Percentiles rank a stretch among this genome's conserved stretches.
These are phyloP conservation scores for Adoxophyes honmai DNA, from an alignment of 1,140 invertebrate species.

Conservation along the genomic window DNA sequence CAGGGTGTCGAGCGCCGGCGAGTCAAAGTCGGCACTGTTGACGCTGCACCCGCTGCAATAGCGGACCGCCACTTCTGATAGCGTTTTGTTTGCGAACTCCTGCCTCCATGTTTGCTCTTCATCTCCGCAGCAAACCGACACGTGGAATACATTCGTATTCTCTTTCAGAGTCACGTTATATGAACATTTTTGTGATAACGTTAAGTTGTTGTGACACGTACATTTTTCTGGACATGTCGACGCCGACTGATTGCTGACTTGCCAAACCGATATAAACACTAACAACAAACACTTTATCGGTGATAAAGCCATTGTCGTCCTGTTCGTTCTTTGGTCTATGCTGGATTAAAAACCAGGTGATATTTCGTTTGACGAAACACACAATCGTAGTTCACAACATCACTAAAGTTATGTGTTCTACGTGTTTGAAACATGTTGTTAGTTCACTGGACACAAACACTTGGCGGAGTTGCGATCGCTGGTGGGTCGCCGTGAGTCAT, in stretches of 20 bases:
- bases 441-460: conserved; percentile 50
- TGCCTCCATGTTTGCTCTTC: conserved; percentile 29
- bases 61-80: conserved; percentile 39
- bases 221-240: conserved; percentile 47
- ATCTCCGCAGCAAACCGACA: conserved; percentile 45
- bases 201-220: conserved; percentile 37
- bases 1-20: conserved; percentile 49
- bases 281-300: conserved; percentile 55
- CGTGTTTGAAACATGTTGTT: conserved; percentile 46
- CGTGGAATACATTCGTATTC: conserved; percentile 35
- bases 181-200: conserved; percentile 45
- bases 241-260: conserved; percentile 40
- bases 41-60: conserved; percentile 49
- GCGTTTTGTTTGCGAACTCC: conserved; percentile 49
- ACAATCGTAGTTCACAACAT: conserved; percentile 32
- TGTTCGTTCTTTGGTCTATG: conserved; percentile 37
- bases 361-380: conserved; percentile 39
- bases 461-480: conserved; percentile 32
- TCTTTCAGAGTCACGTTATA: conserved; percentile 57
- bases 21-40: conserved; percentile 43
- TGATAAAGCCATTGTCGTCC: conserved; percentile 52
- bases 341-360: conserved; percentile 57
- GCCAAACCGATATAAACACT: conserved; percentile 49
- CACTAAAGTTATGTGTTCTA: conserved; percentile 31
- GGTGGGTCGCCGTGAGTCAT: conserved; percentile 40